Percentiles rank a stretch among this genome's conserved stretches.
Evolutionary conservation across 2,113 vertebrate genomes (phyloP).

Genomic region (Zingel zingel): DNA sequence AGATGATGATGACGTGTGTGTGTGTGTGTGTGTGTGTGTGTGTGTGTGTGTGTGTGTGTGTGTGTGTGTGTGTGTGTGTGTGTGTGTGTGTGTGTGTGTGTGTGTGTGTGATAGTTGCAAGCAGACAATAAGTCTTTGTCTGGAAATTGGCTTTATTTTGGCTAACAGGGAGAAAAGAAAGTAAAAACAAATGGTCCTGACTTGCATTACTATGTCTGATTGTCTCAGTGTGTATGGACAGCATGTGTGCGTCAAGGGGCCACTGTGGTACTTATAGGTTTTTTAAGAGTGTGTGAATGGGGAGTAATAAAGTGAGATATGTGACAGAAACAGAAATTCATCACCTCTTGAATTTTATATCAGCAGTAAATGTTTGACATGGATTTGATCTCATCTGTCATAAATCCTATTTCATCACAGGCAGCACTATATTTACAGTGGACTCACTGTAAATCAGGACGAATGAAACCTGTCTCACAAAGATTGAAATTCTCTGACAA

Average conservation of each 20-base stretch:
- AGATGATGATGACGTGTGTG: neutral
- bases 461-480: conserved; percentile 4
- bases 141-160: conserved; percentile 58
- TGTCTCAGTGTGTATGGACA: conserved; percentile 7
- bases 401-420: conserved; percentile 5
- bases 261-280: neutral
- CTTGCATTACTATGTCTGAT: conserved; percentile 24
- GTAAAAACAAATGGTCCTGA: conserved; percentile 43
- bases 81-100: neutral
- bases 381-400: conserved; percentile 6
- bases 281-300: conserved; percentile 1
- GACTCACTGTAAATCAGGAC: neutral
- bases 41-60: too few species aligned
- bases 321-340: neutral
- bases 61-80: too few species aligned
- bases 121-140: conserved; percentile 70
- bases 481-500: neutral
- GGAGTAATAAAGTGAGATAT: neutral
- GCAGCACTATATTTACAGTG: too few species aligned
- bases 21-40: too few species aligned
- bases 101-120: conserved; percentile 10
- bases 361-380: conserved; percentile 10
- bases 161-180: conserved; percentile 36
- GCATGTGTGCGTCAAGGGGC: neutral
- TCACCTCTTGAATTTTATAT: conserved; percentile 9